Base-by-base conservation (phyloP, 2,113 vertebrate species). In the Dipodomys merriami region DNA sequence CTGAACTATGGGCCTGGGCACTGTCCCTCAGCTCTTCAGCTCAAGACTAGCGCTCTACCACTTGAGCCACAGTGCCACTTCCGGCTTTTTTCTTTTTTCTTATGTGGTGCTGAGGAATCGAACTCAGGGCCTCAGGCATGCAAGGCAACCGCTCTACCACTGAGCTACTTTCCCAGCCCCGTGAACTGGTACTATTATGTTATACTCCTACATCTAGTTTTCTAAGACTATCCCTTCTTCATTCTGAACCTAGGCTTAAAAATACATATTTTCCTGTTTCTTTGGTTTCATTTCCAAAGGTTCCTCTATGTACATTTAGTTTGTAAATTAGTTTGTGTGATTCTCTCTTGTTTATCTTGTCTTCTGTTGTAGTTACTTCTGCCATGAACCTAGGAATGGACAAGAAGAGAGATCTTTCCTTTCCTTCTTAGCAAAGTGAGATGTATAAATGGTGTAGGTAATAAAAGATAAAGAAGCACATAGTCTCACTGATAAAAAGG, bases 291-390 rank as follows among this genome's bases (percentile, higher is more conserved):
- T 57, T 88, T 27, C 18, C 12, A 29, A 82, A 76, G 72, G 27
- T 4, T 53, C 22, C 60, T 81, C 30, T 39, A 33, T 30, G 57
- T 22, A 20, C 27, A 68, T 10, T 35, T 80, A 67, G 39, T 39
- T 11, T 77, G 46, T n/a, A 44, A 44, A 29, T n/a, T 72, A 44
- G 29, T 90, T 10, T 71, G 33, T 60, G 15, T 35, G 27, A 7
- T 74, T 86, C 87, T 72, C 77, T 74, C 12, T 72, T 68, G 11
- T n/a, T 12, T 87, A 35, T 87, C 35, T 74, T 87, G 39, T 87
- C 35, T 74, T 46, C 57, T 86, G 19, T 44, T 44, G 44, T 15
- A 60, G 25, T 25, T 74, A 3, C 12, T 23, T 86, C n/a, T 35
- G 44, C 20, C 20, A 57, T 39, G n/a, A 67, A 67, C 44, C 7